Percentiles rank a stretch among this genome's conserved stretches.
Evolutionary conservation across 2,113 vertebrate genomes (phyloP).

Genomic region (Oncorhynchus kisutch): DNA sequence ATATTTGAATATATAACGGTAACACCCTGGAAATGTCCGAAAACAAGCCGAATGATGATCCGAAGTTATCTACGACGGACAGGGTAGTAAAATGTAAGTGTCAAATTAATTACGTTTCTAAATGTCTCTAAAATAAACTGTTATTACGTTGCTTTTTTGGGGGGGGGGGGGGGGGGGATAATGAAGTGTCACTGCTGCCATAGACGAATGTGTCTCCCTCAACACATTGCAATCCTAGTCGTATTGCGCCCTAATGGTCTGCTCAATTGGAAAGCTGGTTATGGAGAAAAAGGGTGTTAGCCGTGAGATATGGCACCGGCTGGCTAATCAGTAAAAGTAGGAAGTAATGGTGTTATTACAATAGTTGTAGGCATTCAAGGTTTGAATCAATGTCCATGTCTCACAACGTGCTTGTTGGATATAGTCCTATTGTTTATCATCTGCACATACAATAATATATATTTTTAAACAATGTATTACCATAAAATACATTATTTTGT

Average conservation of each 20-base stretch:
- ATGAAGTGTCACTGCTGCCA: neutral
- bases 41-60: slow-evolving; percentile 91
- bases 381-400: neutral
- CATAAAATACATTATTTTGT: too few species aligned
- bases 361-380: slow-evolving; percentile 40
- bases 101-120: slow-evolving; percentile 3
- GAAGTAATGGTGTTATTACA: slow-evolving; percentile 70
- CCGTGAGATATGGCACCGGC: slow-evolving; percentile 59
- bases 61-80: slow-evolving; percentile 97
- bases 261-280: slow-evolving; percentile 43
- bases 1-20: slow-evolving; percentile 48
- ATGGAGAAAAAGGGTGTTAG: slow-evolving; percentile 73
- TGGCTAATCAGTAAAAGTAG: slow-evolving; percentile 60
- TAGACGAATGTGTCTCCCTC: neutral
- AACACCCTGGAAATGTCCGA: slow-evolving; percentile 91
- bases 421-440: too few species aligned
- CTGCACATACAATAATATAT: too few species aligned
- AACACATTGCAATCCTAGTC: neutral
- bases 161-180: neutral
- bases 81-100: slow-evolving; percentile 95
- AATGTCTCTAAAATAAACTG: too few species aligned
- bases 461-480: too few species aligned
- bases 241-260: neutral
- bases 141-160: neutral
- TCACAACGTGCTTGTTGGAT: neutral